A percentile compares a stretch with the other conserved stretches of the same genome.
Conservation (phyloP, 2,797 vertebrate species). For the Thunnus albacares region DNA sequence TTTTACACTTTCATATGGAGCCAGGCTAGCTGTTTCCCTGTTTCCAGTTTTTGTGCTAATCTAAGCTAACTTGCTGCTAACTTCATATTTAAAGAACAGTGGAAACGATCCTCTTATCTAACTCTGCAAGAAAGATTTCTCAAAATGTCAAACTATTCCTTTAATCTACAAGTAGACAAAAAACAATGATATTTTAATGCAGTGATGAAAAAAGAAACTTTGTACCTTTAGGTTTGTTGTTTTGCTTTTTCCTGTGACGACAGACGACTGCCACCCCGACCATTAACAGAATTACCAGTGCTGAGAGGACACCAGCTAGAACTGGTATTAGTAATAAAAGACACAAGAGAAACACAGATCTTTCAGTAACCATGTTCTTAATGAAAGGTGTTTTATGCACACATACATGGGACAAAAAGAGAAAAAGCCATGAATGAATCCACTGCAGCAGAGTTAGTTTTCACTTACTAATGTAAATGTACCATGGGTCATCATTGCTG, state of each 20-base stretch:
- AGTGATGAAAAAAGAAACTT: not conserved
- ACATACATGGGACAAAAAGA: not conserved
- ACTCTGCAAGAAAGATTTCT: too few species aligned
- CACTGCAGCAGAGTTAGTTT: constrained; percentile 15
- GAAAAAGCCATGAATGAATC: constrained; percentile 4
- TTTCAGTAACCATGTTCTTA: not conserved
- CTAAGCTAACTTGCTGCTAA: too few species aligned
- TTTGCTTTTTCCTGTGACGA: constrained; percentile 46
- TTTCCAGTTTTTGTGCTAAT: too few species aligned
- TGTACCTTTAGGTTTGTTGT: constrained; percentile 32
- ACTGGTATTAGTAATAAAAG: not conserved
- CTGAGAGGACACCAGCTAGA: constrained; percentile 1
- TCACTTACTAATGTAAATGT: constrained; percentile 62
- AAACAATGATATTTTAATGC: not conserved
- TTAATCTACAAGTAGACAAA: not conserved
- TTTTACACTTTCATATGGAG: too few species aligned
- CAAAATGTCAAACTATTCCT: not conserved
- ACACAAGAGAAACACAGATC: constrained; percentile 9
- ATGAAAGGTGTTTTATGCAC: not conserved
- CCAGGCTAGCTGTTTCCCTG: too few species aligned
- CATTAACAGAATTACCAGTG: constrained; percentile 45
- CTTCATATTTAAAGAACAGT: too few species aligned
- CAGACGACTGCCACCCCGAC: constrained; percentile 30
- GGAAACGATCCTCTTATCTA: too few species aligned
- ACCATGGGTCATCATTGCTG: not conserved